phyloP scores from a whole-genome alignment of 35 echinoderm and acorn worm species.

The Holothuria glaberrima region DNA sequence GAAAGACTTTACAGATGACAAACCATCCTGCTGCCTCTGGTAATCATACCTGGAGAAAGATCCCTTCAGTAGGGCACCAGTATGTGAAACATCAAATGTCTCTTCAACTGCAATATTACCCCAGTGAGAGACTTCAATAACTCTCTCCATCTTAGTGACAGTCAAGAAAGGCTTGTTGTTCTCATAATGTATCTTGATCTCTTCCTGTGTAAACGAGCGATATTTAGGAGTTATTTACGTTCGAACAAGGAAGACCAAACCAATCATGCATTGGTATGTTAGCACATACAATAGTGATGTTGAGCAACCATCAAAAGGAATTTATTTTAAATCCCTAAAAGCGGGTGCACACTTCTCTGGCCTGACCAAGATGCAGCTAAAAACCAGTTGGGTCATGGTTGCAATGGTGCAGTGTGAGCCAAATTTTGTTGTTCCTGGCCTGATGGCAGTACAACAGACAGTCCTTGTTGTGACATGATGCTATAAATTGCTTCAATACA shows the following conservation, averaged over 20 bases:
- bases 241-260: neutral
- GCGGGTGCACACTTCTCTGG: no score
- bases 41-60: slow-evolving; percentile 97
- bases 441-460: no score
- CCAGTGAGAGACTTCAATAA: slow-evolving; percentile 98
- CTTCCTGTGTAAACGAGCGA: slow-evolving; percentile 43
- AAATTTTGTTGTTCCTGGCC: no score
- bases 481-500: no score
- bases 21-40: slow-evolving; percentile 92
- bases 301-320: no score
- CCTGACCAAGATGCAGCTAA: no score
- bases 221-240: neutral
- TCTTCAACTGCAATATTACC: slow-evolving; percentile 98
- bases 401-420: no score
- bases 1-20: slow-evolving; percentile 94
- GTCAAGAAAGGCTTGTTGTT: slow-evolving; percentile 96
- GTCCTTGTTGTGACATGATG: no score
- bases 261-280: no score
- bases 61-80: slow-evolving; percentile 91
- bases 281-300: no score
- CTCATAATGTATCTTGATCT: slow-evolving; percentile 85
- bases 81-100: slow-evolving; percentile 84
- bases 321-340: no score
- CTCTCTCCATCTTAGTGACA: slow-evolving; percentile 89
- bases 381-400: no score